Evolutionary conservation across 2,888 invertebrate genomes (phyloP), one percentile per base, ranked within the genome.

Genomic region (Eugnorisma glareosa): DNA sequence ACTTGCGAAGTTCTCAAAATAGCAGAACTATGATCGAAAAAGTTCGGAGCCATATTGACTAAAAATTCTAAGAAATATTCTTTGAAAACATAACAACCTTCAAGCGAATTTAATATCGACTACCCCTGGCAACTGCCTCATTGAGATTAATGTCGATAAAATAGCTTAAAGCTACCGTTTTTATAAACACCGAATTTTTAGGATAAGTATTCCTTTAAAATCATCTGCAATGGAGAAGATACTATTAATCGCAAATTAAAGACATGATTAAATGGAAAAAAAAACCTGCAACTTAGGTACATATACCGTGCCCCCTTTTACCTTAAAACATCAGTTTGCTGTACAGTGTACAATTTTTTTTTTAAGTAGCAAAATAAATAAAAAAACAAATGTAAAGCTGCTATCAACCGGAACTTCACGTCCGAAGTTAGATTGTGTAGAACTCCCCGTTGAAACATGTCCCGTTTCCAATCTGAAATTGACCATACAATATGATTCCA

Each of bases 11-110:
- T 63, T 71, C 35, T 57, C 40, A 6, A 78, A 83, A 78, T 51
- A 67, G 43, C 40, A 40, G n/a, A 78, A 68, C 31, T 78, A 51
- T 35, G 24, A 83, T 79, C n/a, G 67, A 83, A 77, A 82, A 79
- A 83, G 35, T 68, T 82, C 3, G 21, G 37, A 59, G 48, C 35
- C 40, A 28, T 28, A 40, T 28, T 13, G 18, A 66, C 35, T 43
- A 48, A 10, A 57, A 57, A 68, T 43, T 77, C 7, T 31, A 24
- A 18, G 35, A 51, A 51, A 76, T 48, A 40, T 51, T 18, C 6
- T 61, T 43, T 48, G 31, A 24, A 15, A 78, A 43, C 31, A n/a
- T 24, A 63, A 43, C n/a, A 45, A 66, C 45, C 75, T 59, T 76
- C 24, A 66, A 82, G 24, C 43, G 48, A 40, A 28, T 43, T 10